A percentile compares a stretch with the other conserved stretches of the same genome.
Evolutionary conservation across 2,797 vertebrate genomes (phyloP).

Genomic region (Periparus ater): DNA sequence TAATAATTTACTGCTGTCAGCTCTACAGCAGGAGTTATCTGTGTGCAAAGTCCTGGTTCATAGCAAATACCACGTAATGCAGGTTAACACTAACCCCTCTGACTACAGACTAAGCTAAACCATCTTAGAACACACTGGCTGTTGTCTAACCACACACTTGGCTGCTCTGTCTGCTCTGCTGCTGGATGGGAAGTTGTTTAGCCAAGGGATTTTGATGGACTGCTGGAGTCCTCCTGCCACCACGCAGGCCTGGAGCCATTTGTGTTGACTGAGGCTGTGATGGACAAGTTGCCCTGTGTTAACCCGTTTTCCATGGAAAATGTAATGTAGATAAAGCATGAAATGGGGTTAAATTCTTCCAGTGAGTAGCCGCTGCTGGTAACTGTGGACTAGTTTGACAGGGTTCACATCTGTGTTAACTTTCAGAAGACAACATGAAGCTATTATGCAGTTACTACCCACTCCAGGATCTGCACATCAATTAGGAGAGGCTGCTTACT

Average conservation of each 20-base stretch:
- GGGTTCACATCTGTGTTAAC: constrained; percentile 50
- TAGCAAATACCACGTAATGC: constrained; percentile 9
- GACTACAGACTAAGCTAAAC: background rate
- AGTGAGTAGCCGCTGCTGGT: background rate
- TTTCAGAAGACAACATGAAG: constrained; percentile 54
- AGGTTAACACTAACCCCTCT: background rate
- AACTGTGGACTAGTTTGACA: constrained; percentile 19
- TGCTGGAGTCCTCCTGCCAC: background rate
- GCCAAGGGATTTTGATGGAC: background rate
- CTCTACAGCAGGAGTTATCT: constrained; percentile 27
- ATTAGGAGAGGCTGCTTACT: constrained; percentile 67
- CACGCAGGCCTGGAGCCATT: background rate
- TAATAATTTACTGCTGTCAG: constrained; percentile 61
- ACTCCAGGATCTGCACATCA: constrained; percentile 63
- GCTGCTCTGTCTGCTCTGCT: background rate
- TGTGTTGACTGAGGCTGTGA: background rate
- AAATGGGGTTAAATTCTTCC: background rate
- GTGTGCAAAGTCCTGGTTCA: constrained; percentile 52
- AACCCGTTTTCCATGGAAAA: background rate
- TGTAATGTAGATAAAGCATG: background rate
- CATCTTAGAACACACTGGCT: background rate
- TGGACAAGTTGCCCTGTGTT: background rate
- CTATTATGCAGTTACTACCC: constrained; percentile 61
- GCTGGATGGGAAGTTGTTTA: background rate
- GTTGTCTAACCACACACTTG: background rate